Evolutionary conservation across 1,140 invertebrate species (phyloP), one percentile per base, ranked within the genome.

Genomic region (Euborellia annulipes): DNA sequence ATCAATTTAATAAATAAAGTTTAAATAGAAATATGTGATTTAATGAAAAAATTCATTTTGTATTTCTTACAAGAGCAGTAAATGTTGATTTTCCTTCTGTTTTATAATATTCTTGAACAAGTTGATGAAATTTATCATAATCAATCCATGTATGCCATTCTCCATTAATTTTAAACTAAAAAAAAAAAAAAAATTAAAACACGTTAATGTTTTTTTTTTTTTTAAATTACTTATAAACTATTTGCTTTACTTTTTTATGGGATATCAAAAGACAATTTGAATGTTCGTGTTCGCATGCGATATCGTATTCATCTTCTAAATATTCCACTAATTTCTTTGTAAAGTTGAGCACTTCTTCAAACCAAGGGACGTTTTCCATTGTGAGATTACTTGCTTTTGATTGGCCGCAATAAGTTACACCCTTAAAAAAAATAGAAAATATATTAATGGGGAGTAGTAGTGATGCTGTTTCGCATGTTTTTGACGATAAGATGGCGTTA

Each of bases 361-460:
- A 74, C 73, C 74, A 78, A 3, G 75, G 75, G 1, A 78, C 71
- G 62, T 78, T 78, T 47, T 72, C 64, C 75, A 78, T 78, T 3
- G 74, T 78, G 41, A 78, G 53, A 16, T 53, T 62, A 48, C 54
- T 67, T 1, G 69, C 68, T 54, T 75, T 75, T 1, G 71, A 71
- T 23, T 70, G 70, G 8, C 75, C 75, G 60, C 75, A 78, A 55
- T 69, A 78, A 3, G 75, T 78, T 0, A 78, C 75, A 37, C 75
- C 75, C 69, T 74, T 53, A 2, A 56, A 56, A 50, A 42, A 45
- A 45, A 52, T 23, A n/a, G 51, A 53, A 23, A 39, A 20, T 14
- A 23, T 21, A 46, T 38, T 17, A 23, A n/a, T n/a, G n/a, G n/a
- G n/a, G n/a, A n/a, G n/a, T n/a, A n/a, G n/a, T n/a, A n/a, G n/a